phyloP scores from a whole-genome alignment of 2,797 vertebrate genomes.

The Sebastes trivittatus region DNA sequence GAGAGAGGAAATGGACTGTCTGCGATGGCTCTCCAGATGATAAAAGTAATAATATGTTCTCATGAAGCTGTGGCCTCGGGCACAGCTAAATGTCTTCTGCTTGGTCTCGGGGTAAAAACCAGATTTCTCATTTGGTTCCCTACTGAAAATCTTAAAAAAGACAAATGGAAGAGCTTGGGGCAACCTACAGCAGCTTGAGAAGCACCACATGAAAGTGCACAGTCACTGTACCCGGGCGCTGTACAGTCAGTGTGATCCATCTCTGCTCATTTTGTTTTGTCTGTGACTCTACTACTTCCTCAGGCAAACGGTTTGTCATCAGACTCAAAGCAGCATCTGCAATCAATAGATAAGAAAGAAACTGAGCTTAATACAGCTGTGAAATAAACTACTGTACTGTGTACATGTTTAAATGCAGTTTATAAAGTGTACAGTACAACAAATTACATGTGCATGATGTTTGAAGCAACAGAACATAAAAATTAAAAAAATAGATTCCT shows the following conservation, averaged over 20 bases:
- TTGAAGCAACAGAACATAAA: background rate
- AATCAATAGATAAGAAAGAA: constrained; percentile 15
- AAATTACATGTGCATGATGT: background rate
- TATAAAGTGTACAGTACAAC: background rate
- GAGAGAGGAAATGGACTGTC: constrained; percentile 20
- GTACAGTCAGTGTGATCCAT: constrained; percentile 36
- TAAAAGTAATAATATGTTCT: constrained; percentile 60
- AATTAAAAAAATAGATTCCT: background rate
- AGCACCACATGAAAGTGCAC: constrained; percentile 21
- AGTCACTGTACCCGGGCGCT: constrained; percentile 1
- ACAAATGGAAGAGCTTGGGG: constrained; percentile 45
- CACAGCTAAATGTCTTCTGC: constrained; percentile 50
- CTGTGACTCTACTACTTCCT: constrained; percentile 28
- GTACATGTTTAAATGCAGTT: background rate
- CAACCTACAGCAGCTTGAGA: constrained; percentile 11
- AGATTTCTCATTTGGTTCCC: constrained; percentile 65
- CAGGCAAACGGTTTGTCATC: constrained; percentile 36
- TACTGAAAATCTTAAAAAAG: constrained; percentile 55
- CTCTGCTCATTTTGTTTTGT: constrained; percentile 29
- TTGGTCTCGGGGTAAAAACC: constrained; percentile 45
- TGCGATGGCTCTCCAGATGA: constrained; percentile 52
- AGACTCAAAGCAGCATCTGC: constrained; percentile 22
- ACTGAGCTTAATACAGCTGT: background rate
- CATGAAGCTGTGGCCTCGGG: constrained; percentile 42
- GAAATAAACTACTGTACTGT: background rate